Evolutionary conservation across 1,140 invertebrate genomes (phyloP).

Genomic region (Brachionus plicatilis): DNA sequence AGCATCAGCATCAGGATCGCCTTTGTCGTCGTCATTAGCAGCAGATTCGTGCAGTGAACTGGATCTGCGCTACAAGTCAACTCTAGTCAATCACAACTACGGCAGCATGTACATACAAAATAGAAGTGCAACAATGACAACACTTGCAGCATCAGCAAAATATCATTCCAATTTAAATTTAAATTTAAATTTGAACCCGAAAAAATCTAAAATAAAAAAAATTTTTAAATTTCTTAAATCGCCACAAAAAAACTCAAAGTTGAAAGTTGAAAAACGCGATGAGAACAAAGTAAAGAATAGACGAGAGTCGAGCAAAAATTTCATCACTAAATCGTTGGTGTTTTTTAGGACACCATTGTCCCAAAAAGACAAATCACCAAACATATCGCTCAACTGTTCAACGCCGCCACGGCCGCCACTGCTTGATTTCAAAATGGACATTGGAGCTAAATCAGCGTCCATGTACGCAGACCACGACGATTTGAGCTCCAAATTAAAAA

Average conservation of each 20-base stretch:
- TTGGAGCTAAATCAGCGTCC: background rate
- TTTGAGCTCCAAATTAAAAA: background rate
- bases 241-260: background rate
- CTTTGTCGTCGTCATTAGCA: background rate
- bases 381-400: background rate
- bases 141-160: background rate
- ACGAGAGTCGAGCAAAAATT: background rate
- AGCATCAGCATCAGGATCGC: background rate
- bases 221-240: background rate
- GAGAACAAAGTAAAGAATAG: background rate
- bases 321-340: background rate
- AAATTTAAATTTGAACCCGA: background rate
- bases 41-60: background rate
- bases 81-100: background rate
- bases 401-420: background rate
- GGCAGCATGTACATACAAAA: background rate
- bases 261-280: background rate
- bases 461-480: background rate
- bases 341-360: background rate
- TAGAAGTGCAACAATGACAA: background rate
- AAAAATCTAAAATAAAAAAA: slow-evolving; percentile 25
- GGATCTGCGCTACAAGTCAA: background rate
- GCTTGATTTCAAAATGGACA: background rate
- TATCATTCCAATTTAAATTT: slow-evolving; percentile 4
- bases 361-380: background rate